Base-by-base conservation (phyloP, 2,113 vertebrate genomes). In the Oreochromis aureus region DNA sequence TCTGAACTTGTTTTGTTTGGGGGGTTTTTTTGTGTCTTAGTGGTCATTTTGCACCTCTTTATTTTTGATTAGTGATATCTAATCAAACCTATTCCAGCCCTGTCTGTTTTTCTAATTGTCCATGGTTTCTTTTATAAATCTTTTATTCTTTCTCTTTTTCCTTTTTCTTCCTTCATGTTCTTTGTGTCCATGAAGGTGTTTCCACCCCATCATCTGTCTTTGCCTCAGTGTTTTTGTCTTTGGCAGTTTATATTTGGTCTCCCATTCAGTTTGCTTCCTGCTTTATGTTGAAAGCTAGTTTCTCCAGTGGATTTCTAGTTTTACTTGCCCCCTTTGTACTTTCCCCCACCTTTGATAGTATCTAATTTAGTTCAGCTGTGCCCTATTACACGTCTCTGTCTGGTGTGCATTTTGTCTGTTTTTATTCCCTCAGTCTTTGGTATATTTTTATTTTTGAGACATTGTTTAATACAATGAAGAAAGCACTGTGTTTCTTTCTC, bases 251-350 rank as follows among this genome's bases (percentile, higher is more conserved):
- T 46, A 27, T 44, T 69, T 69, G 63, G 12, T 69, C 63, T 71
- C 36, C n/a, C 36, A 66, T 66, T 66, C 61, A 22, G 61, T 66
- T 66, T 39, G 39, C 61, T 66, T 39, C 61, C 61, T 66, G 34
- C 61, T 66, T 39, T 39, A 66, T 39, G 34, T 3, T 66, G 34
- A 66, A 66, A 66, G 61, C 13, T 66, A 7, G 18, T 66, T 66
- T 66, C 61, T 66, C 18, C 61, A 66, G 34, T 22, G 36, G 19
- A 34, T 66, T 39, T 39, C 4, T 39, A 66, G 61, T 39, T 39
- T 66, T 22, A 66, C 61, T n/a, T 39, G 61, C 61, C 6, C 39
- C 32, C 61, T 66, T 66, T 39, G 34, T 66, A 22, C 34, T 39
- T 66, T 4, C 44, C 48, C 22, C 41, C 69, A 46, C 15, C 22